These are phyloP conservation scores for Chironomus riparius DNA, from an alignment of 2,888 invertebrate species.

Conservation along the genomic window DNA sequence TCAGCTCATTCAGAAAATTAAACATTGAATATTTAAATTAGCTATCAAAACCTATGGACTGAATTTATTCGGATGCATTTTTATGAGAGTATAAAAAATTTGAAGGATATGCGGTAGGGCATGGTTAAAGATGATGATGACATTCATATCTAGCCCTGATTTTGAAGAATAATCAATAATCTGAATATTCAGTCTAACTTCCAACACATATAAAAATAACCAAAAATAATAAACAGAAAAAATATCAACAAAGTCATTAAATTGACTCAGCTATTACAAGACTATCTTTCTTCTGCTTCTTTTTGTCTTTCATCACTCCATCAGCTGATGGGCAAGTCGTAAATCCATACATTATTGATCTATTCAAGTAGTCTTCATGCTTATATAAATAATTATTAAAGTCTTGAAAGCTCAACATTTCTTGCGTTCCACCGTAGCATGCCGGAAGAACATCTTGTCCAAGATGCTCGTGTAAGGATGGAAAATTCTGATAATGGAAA, in stretches of 20 bases:
- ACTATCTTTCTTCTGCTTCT: slow-evolving; percentile 4
- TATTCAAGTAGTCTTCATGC: slow-evolving; percentile 21
- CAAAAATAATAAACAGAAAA: too few species aligned
- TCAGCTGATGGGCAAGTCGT: neutral
- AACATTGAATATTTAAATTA: too few species aligned
- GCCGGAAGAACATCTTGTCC: slow-evolving; percentile 37
- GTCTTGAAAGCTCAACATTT: slow-evolving; percentile 30
- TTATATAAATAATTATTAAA: slow-evolving; percentile 21
- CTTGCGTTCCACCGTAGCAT: slow-evolving; percentile 37
- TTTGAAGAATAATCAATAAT: too few species aligned
- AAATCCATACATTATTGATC: neutral
- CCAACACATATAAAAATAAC: too few species aligned
- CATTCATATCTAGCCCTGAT: too few species aligned
- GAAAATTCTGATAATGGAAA: slow-evolving; percentile 36
- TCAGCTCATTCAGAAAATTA: too few species aligned
- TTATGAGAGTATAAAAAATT: too few species aligned
- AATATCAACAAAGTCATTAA: neutral
- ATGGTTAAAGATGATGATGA: too few species aligned
- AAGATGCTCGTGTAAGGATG: slow-evolving; percentile 36
- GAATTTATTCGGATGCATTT: too few species aligned
- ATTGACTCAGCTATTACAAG: slow-evolving; percentile 1
- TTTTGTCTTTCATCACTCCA: neutral
- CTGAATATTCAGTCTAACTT: too few species aligned
- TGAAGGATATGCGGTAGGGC: too few species aligned
- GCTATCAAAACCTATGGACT: too few species aligned